Conservation (phyloP, 2,113 vertebrate species). For the Lampris incognitus region DNA sequence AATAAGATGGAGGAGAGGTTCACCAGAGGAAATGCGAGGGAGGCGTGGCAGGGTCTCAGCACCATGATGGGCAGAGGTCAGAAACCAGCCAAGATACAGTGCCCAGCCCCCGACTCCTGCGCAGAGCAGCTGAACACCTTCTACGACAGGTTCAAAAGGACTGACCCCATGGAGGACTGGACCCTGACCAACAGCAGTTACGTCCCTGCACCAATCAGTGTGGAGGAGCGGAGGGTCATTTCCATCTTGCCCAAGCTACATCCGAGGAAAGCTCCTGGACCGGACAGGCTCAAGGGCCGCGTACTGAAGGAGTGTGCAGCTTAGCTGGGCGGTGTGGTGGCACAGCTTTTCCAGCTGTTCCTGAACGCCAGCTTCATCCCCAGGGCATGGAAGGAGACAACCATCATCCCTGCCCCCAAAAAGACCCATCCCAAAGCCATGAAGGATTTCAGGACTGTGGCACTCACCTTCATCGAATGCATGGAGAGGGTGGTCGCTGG, state of each 20-base stretch:
- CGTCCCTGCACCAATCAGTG: background rate
- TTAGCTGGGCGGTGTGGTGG: too few species aligned
- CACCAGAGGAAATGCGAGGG: too few species aligned
- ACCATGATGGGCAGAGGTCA: too few species aligned
- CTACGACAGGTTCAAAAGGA: constrained; percentile 16
- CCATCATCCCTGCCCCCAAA: background rate
- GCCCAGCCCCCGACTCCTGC: background rate
- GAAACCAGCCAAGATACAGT: constrained; percentile 1
- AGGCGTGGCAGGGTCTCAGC: too few species aligned
- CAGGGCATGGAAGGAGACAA: background rate
- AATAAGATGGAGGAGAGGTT: too few species aligned
- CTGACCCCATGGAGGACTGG: background rate
- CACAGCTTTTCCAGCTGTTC: too few species aligned
- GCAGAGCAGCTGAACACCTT: constrained; percentile 31
- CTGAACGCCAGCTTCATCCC: constrained; percentile 12
- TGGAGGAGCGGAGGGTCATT: constrained; percentile 3
- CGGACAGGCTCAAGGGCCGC: background rate
- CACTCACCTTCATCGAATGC: too few species aligned
- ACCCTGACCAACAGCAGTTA: too few species aligned
- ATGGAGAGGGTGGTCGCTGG: too few species aligned
- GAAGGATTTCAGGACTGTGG: too few species aligned
- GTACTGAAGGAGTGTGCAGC: too few species aligned
- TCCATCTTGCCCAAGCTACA: constrained; percentile 15
- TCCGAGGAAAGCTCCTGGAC: constrained; percentile 12
- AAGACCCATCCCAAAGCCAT: constrained; percentile 5